Conservation (phyloP, 1,140 invertebrate genomes). For the Phymorhynchus buccinoides region DNA sequence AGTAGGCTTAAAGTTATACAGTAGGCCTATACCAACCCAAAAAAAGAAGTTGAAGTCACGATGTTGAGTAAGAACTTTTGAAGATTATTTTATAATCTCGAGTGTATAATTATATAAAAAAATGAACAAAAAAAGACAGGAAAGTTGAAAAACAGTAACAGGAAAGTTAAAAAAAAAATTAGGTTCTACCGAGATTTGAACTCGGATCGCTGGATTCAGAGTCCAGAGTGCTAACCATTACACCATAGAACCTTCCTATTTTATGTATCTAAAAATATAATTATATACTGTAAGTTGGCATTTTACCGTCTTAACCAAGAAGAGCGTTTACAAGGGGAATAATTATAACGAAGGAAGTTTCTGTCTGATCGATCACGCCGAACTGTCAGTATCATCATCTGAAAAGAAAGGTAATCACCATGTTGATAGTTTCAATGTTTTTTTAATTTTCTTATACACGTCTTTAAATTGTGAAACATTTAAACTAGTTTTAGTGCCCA, state of each 20-base stretch:
- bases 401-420: neutral
- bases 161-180: neutral
- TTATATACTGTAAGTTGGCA: neutral
- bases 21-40: too few species aligned
- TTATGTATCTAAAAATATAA: neutral
- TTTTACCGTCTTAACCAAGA: neutral
- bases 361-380: neutral
- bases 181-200: slow-evolving; percentile 38
- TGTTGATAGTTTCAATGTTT: too few species aligned
- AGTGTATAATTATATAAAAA: neutral
- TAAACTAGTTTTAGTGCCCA: too few species aligned
- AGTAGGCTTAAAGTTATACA: too few species aligned
- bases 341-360: neutral
- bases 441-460: too few species aligned
- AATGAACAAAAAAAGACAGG: neutral
- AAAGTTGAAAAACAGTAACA: too few species aligned
- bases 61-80: too few species aligned
- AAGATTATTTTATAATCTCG: too few species aligned
- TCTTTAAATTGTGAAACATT: too few species aligned
- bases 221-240: slow-evolving; percentile 39
- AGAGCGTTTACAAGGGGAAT: neutral
- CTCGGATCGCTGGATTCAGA: slow-evolving; percentile 39
- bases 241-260: slow-evolving; percentile 23
- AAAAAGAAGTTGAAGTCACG: too few species aligned
- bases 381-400: neutral